Evolutionary conservation across 2,113 vertebrate genomes (phyloP), one percentile per base, ranked within the genome.

Genomic region (Salvelinus sp.): DNA sequence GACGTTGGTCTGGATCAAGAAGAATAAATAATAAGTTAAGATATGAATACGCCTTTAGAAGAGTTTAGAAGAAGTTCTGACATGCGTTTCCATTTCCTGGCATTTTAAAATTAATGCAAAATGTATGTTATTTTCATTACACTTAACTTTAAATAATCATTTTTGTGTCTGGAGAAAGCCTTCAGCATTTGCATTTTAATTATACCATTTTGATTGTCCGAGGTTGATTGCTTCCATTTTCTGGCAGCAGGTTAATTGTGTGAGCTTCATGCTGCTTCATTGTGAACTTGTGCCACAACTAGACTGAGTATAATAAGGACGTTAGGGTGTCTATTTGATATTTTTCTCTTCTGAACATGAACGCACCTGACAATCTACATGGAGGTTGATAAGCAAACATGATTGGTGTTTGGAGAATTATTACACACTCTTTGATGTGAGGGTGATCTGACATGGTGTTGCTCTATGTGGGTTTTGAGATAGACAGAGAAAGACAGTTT

Each of bases 141-240:
- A 84, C 33, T 85, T 88, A 82, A 88, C 89, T 91, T 77, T 65
- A 80, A 85, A 88, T 82, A 85, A 86, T 88, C 82, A 76, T 76
- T 86, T 88, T 76, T 80, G 80, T 84, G 72, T 73, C 48, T 78
- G 23, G 30, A 25, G 77, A 82, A 71, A 83, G 74, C 82, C 81
- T 69, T 14, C 73, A 83, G 82, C 79, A 91, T 90, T 90, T 88
- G 86, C 88, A 90, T 91, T 90, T 90, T 90, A 89, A 90, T 90
- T 87, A 87, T 83, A 83, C 79, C 73, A 81, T 89, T 48, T 86
- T 85, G 87, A 88, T 89, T 88, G 48, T 54, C 83, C 14, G 76
- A 72, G 70, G 66, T 86, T 92, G 88, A 91, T 90, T 86, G 89
- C 84, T 88, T 86, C 83, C 77, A 62, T 81, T 82, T 87, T 86